These are phyloP conservation scores for Eriosoma lanigerum DNA, from an alignment of 1,140 invertebrate genomes.

Conservation along the genomic window DNA sequence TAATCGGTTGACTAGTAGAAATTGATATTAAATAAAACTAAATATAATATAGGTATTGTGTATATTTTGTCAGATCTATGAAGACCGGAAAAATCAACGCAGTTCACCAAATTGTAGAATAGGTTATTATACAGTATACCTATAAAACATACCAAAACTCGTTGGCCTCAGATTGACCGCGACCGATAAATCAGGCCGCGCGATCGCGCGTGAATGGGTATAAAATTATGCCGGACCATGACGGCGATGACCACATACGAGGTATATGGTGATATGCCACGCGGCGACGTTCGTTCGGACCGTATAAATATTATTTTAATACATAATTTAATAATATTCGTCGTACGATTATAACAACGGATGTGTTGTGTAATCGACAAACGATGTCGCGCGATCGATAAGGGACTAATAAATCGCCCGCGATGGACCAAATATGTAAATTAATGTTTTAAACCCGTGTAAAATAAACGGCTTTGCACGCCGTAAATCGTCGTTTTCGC, in stretches of 20 bases:
- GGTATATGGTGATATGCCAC: neutral
- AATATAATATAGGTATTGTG: no score
- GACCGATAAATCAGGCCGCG: conserved; percentile 41
- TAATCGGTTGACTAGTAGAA: no score
- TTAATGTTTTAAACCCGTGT: conserved; percentile 26
- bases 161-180: conserved; percentile 48
- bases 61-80: neutral
- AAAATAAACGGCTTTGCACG: conserved; percentile 17
- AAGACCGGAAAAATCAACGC: conserved; percentile 6
- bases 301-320: neutral
- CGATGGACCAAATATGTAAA: conserved; percentile 28
- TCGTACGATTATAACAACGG: neutral
- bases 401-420: conserved; percentile 45
- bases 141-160: neutral
- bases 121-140: neutral
- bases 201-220: neutral
- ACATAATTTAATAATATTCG: neutral
- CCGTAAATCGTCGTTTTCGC: conserved; percentile 38
- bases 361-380: conserved; percentile 36
- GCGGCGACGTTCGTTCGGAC: neutral
- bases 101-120: no score
- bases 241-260: neutral
- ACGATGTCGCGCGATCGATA: conserved; percentile 26
- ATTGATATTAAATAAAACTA: no score
- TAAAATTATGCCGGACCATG: neutral